phyloP scores from a whole-genome alignment of 2,797 vertebrate species.

The Malacoraja senta region DNA sequence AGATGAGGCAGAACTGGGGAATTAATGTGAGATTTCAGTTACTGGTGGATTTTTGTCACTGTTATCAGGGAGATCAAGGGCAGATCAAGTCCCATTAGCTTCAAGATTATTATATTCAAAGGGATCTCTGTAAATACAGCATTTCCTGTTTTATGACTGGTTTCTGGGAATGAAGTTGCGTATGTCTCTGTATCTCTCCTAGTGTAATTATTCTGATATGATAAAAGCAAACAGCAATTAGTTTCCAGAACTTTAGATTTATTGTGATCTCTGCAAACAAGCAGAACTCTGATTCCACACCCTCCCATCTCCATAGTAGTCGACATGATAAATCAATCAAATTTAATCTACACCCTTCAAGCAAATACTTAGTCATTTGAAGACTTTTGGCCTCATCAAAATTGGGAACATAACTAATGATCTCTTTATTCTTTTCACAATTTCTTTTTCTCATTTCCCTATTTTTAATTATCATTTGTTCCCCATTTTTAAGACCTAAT shows the following conservation, averaged over 20 bases:
- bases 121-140: background rate
- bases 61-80: background rate
- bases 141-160: background rate
- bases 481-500: background rate
- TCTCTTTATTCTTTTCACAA: background rate
- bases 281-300: background rate
- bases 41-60: background rate
- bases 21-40: background rate
- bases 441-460: background rate
- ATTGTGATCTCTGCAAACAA: background rate
- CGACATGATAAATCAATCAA: background rate
- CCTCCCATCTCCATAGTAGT: background rate
- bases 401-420: background rate
- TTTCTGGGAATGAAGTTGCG: background rate
- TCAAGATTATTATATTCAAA: background rate
- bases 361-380: background rate
- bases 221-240: background rate
- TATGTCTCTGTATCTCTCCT: background rate
- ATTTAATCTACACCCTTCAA: background rate
- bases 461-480: background rate
- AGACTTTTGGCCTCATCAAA: background rate
- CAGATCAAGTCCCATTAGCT: background rate
- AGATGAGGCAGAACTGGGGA: background rate
- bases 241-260: background rate
- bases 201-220: background rate